Evolutionary conservation across 2,888 invertebrate genomes (phyloP), one percentile per base, ranked within the genome.

Genomic region (Heliconius sara): DNA sequence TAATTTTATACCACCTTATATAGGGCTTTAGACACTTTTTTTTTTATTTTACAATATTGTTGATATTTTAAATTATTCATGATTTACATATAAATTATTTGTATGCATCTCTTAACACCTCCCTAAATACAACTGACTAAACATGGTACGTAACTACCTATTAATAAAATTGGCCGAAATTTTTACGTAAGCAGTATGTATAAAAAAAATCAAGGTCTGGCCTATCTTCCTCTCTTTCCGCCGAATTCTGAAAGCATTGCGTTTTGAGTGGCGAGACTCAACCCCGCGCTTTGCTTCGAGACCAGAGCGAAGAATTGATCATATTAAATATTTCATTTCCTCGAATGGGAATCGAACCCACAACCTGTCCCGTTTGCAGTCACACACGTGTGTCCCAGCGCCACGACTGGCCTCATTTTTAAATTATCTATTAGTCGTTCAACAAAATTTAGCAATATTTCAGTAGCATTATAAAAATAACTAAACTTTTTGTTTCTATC

Each of bases 31-130:
- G 9, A 43, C 10, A 4, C 39, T 6, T 10, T 2, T n/a, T n/a
- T 6, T 43, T 16, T 25, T n/a, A 9, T 19, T 16, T 7, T 16
- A 25, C 13, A 16, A 22, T 39, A 47, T 47, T 68, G 12, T 43
- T 70, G 43, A 70, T 43, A 68, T 47, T 70, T 70, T 9, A 39
- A 67, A 67, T 67, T 67, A 67, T 70, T 68, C 5, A 5, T 34
- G n/a, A 70, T 70, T 70, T 70, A n/a, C 25, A 7, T 70, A 16
- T 43, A n/a, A 43, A 39, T 65, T 27, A 65, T 39, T 68, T n/a
- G 12, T 70, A 70, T 43, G 39, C 39, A 70, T 12, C 12, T 25
- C 12, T 70, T 47, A 47, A n/a, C 70, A 43, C 43, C 47, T 70
- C 4, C 68, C 39, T 70, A 25, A 70, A 25, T n/a, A 39, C 7